Conservation (phyloP, 2,797 vertebrate species). For the Coregonus sp. region DNA sequence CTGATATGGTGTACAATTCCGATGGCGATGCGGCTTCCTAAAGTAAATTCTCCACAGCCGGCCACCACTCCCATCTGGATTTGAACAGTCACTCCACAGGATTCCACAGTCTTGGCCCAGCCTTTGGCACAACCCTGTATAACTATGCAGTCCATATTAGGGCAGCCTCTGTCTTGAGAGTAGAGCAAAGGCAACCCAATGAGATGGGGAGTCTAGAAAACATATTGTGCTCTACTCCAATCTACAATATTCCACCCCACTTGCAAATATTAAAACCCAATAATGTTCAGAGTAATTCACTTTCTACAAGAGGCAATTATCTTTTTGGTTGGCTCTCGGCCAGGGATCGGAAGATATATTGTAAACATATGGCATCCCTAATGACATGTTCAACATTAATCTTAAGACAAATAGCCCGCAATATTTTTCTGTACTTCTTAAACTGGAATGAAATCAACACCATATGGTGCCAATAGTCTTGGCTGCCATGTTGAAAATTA, state of each 20-base stretch:
- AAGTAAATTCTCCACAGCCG: background rate
- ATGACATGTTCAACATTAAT: constrained; percentile 27
- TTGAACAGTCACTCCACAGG: constrained; percentile 9
- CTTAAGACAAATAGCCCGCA: constrained; percentile 20
- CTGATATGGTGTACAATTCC: background rate
- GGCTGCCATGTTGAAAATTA: constrained; percentile 19
- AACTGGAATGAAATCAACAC: constrained; percentile 26
- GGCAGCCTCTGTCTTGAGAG: background rate
- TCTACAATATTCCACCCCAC: background rate
- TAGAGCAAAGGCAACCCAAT: background rate
- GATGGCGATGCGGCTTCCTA: constrained; percentile 7
- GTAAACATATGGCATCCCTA: constrained; percentile 31
- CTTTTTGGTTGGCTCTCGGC: constrained; percentile 1
- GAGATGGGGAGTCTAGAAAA: background rate
- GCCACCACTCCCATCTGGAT: background rate
- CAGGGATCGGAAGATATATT: constrained; percentile 15
- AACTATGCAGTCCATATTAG: background rate
- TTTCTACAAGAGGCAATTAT: constrained; percentile 27
- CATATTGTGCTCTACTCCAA: background rate
- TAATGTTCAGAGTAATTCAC: constrained; percentile 10
- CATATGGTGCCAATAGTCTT: constrained; percentile 28
- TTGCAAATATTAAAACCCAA: background rate
- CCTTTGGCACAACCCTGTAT: background rate
- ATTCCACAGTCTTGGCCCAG: background rate
- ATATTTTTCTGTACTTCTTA: constrained; percentile 1